A percentile compares a stretch with the other conserved stretches of the same genome.
Conservation (phyloP, 64 coral and sea anemone species). For the Platygyra sinensis region DNA sequence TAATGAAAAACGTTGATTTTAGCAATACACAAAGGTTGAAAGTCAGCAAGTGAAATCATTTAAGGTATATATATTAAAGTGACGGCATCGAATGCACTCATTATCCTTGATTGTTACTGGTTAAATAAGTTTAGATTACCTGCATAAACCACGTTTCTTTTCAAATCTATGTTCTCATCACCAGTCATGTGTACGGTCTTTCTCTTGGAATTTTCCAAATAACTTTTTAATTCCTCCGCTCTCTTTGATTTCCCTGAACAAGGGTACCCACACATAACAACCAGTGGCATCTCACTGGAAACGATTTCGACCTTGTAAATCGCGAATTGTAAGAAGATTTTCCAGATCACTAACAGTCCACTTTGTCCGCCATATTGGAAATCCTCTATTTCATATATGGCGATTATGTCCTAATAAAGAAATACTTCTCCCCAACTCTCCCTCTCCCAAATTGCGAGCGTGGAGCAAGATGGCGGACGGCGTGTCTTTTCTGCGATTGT, state of each 20-base stretch:
- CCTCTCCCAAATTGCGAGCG: no score
- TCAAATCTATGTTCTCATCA: constrained; percentile 54
- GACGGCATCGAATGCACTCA: no score
- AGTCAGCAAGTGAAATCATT: no score
- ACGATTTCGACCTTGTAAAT: background rate
- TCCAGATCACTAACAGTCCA: background rate
- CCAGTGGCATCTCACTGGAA: constrained; percentile 63
- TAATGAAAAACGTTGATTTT: no score
- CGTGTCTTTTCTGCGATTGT: constrained; percentile 6
- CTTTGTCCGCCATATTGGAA: constrained; percentile 75
- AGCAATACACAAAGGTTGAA: no score
- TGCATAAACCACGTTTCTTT: constrained; percentile 65
- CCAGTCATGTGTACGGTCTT: constrained; percentile 67
- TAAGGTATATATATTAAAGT: no score
- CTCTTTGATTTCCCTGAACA: constrained; percentile 83
- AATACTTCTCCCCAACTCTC: background rate
- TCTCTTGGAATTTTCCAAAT: constrained; percentile 59
- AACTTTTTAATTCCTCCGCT: constrained; percentile 63
- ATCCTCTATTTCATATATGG: constrained; percentile 15
- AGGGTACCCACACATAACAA: constrained; percentile 79
- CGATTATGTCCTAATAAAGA: constrained; percentile 49
- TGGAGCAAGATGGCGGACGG: constrained; percentile 54
- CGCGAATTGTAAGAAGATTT: background rate
- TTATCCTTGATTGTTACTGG: no score
- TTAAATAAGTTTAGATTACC: constrained; percentile 43